These are phyloP conservation scores for Scaptomyza cyrtandrae DNA, from an alignment of 2,888 invertebrate genomes.

Conservation along the genomic window DNA sequence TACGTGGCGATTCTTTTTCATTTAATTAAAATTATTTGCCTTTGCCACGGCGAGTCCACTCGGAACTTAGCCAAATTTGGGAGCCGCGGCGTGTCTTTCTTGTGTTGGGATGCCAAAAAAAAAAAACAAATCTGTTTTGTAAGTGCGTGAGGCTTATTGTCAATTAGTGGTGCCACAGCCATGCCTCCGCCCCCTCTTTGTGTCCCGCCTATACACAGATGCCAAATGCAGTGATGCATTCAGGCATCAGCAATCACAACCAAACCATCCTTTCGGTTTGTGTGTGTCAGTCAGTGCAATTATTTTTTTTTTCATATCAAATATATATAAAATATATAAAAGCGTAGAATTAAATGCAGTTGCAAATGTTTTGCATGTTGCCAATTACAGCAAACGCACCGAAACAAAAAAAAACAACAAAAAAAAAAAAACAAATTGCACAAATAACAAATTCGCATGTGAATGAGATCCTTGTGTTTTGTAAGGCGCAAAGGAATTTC, in stretches of 20 bases:
- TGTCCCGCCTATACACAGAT: not conserved
- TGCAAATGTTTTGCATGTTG: conserved; percentile 48
- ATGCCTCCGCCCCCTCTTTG: not conserved
- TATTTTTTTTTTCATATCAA: conserved; percentile 48
- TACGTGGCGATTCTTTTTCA: conserved; percentile 71
- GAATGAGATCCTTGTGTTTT: conserved; percentile 16
- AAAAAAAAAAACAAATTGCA: conserved; percentile 17
- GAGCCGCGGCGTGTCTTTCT: conserved; percentile 36
- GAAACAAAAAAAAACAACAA: conserved; percentile 23
- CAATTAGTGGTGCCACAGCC: conserved; percentile 61
- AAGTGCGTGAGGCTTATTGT: conserved; percentile 72
- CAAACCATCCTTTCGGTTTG: conserved; percentile 29
- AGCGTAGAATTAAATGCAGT: conserved; percentile 54
- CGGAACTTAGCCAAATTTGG: conserved; percentile 61
- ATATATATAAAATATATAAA: conserved; percentile 29
- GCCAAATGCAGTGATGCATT: conserved; percentile 69
- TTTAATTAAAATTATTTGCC: conserved; percentile 78
- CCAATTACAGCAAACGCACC: conserved; percentile 57
- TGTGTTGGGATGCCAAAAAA: conserved; percentile 24
- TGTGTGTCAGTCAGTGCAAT: conserved; percentile 50
- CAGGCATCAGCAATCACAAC: conserved; percentile 56
- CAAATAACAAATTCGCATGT: conserved; percentile 22
- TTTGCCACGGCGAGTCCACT: conserved; percentile 56
- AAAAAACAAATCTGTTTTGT: conserved; percentile 25
- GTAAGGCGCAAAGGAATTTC: conserved; percentile 24